A percentile compares a stretch with the other conserved stretches of the same genome.
phyloP scores from a whole-genome alignment of 2,797 vertebrate species.

The Myoxocephalus aenaeus region DNA sequence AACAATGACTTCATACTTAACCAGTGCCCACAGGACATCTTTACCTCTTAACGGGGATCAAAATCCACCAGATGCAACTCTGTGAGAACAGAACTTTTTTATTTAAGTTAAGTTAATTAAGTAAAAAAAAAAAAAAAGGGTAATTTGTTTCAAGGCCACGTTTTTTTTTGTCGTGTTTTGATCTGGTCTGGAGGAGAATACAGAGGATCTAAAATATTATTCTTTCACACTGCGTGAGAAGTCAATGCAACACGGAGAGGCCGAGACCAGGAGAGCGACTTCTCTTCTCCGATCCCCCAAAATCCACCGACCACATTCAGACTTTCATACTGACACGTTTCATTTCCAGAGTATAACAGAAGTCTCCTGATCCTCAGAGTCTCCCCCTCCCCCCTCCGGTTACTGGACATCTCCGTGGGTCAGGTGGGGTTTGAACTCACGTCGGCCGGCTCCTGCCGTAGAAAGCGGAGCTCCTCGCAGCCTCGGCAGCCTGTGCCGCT shows the following conservation, averaged over 20 bases:
- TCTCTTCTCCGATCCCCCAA: neutral
- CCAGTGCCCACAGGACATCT: too few relatives aligned
- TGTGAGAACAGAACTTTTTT: too few relatives aligned
- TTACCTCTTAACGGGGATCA: too few relatives aligned
- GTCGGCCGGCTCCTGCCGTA: slow-evolving; percentile 77
- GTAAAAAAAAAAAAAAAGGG: too few relatives aligned
- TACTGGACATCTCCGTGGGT: too few relatives aligned
- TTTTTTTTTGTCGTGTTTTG: too few relatives aligned
- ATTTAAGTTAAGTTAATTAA: too few relatives aligned
- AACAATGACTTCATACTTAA: too few relatives aligned
- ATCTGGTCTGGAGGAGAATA: slow-evolving; percentile 5
- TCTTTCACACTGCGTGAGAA: slow-evolving; percentile 8
- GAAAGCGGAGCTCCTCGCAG: slow-evolving; percentile 44
- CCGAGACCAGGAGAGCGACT: too few relatives aligned
- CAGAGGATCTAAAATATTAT: slow-evolving; percentile 17
- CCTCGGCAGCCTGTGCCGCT: slow-evolving; percentile 80
- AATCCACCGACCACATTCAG: slow-evolving; percentile 30
- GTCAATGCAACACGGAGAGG: neutral
- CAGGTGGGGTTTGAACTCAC: slow-evolving; percentile 78
- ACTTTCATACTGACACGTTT: slow-evolving; percentile 14
- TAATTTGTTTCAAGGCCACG: too few relatives aligned
- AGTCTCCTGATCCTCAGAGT: neutral
- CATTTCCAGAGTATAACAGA: neutral
- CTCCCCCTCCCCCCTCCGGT: too few relatives aligned
- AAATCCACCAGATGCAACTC: too few relatives aligned